A percentile compares a stretch with the other conserved stretches of the same genome.
phyloP scores from a whole-genome alignment of 2,797 vertebrate species.

The Sebastes steindachneri region DNA sequence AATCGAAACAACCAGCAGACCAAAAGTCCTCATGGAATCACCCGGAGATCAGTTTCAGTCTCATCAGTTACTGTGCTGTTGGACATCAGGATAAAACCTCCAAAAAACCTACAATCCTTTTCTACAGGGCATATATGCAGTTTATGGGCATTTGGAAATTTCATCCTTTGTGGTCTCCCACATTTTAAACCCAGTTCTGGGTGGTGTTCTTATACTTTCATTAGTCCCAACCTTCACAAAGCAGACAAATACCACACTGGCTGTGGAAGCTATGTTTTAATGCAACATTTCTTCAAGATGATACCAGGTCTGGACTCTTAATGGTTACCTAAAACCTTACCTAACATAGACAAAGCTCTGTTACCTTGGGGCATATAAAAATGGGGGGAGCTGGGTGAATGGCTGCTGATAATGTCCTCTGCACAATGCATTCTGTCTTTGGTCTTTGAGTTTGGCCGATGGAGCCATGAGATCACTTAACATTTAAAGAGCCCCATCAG shows the following conservation, averaged over 20 bases:
- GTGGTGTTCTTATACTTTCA: not conserved
- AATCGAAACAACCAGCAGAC: not conserved
- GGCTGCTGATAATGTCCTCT: conserved; percentile 4
- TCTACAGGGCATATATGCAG: not conserved
- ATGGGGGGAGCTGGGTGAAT: not conserved
- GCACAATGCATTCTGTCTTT: conserved; percentile 23
- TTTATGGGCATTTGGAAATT: not conserved
- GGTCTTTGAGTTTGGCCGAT: conserved; percentile 30
- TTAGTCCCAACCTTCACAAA: not conserved
- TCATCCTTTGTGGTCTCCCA: not conserved
- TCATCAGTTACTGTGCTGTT: not conserved
- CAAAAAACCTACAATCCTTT: not conserved
- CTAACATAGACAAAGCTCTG: not conserved
- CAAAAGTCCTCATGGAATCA: not conserved
- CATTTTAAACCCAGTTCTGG: not conserved
- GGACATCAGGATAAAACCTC: not conserved
- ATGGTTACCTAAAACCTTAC: not conserved
- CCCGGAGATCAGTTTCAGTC: not conserved
- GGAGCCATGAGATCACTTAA: conserved; percentile 61
- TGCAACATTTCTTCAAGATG: not conserved
- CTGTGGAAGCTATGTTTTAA: not conserved
- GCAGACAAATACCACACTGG: not conserved
- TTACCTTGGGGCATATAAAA: conserved; percentile 1
- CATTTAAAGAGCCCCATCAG: conserved; percentile 57
- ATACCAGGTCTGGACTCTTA: not conserved